These are phyloP conservation scores for Drosophila pectinifera DNA, from an alignment of 1,140 invertebrate species.

Conservation along the genomic window DNA sequence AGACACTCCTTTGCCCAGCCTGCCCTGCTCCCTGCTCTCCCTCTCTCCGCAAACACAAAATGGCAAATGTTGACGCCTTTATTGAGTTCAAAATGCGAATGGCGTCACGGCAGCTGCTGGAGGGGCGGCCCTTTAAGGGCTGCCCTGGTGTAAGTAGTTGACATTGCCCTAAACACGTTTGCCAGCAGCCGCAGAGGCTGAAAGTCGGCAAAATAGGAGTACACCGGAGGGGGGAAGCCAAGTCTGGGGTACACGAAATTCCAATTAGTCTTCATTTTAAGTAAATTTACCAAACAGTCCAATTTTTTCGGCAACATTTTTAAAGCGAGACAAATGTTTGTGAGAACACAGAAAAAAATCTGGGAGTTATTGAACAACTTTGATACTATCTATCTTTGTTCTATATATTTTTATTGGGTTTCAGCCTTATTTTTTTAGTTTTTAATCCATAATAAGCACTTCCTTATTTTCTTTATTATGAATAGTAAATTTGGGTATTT, in stretches of 20 bases:
- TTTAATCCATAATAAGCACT: too few relatives aligned
- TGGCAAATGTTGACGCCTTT: constrained; percentile 67
- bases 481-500: too few relatives aligned
- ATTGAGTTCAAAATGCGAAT: constrained; percentile 61
- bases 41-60: constrained; percentile 41
- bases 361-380: too few relatives aligned
- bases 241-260: constrained; percentile 35
- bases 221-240: background rate
- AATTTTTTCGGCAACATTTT: constrained; percentile 19
- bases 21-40: background rate
- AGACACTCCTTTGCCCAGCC: constrained; percentile 17
- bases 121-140: constrained; percentile 35
- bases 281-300: constrained; percentile 36
- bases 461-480: too few relatives aligned
- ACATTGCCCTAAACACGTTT: constrained; percentile 61
- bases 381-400: too few relatives aligned
- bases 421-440: too few relatives aligned
- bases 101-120: constrained; percentile 36
- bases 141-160: constrained; percentile 53
- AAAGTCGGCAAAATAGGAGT: background rate
- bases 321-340: background rate
- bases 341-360: background rate
- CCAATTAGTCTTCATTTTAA: constrained; percentile 64
- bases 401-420: too few relatives aligned
- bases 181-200: constrained; percentile 14